Conservation (phyloP, 2,797 vertebrate genomes). For the Jordanella pulchra region DNA sequence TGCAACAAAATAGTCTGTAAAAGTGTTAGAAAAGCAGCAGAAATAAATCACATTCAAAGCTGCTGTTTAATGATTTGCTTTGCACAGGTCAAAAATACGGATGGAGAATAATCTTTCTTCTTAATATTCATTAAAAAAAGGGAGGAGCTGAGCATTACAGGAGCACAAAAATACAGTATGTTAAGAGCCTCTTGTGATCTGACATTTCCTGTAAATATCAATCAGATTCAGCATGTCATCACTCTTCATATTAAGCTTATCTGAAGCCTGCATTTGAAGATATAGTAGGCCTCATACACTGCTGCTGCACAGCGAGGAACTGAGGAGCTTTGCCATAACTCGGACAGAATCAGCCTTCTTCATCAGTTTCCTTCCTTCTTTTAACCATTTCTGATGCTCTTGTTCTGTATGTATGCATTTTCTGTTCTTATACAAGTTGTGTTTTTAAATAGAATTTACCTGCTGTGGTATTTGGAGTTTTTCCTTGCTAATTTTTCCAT, state of each 20-base stretch:
- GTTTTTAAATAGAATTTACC: conserved; percentile 19
- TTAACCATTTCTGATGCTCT: neutral
- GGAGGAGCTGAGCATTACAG: neutral
- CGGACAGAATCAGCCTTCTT: neutral
- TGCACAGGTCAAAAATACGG: neutral
- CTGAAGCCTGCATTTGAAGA: neutral
- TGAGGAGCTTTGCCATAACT: neutral
- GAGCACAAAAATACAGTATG: neutral
- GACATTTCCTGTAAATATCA: neutral
- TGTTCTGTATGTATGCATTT: neutral
- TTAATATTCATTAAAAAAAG: neutral
- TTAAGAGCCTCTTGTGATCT: neutral
- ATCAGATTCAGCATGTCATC: neutral
- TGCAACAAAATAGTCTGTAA: neutral
- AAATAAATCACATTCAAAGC: neutral
- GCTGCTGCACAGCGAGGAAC: neutral
- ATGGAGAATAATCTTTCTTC: neutral
- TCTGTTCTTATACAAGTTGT: neutral
- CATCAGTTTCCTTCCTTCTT: neutral
- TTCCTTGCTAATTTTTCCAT: conserved; percentile 52
- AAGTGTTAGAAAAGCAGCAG: neutral
- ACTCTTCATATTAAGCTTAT: neutral
- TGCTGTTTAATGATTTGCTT: neutral
- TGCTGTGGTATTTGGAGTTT: conserved; percentile 37
- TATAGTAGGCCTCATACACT: neutral